Base-by-base conservation (phyloP, 1,140 invertebrate genomes). In the Drosophila malerkotliana region DNA sequence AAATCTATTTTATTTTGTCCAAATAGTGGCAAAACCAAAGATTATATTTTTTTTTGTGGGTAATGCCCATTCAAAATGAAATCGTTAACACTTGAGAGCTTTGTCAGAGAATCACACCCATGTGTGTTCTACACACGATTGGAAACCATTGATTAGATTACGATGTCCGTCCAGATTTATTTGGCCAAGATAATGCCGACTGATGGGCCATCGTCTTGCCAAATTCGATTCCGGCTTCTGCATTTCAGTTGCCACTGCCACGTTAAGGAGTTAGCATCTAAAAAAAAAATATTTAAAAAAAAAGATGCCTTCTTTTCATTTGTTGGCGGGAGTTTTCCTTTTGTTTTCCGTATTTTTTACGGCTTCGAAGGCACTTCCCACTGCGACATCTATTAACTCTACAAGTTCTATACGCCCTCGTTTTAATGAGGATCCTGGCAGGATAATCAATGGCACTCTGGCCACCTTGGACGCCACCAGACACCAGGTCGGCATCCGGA, bases 401-500 rank as follows among this genome's bases (percentile, higher is more conserved):
- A 8, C 41, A 2, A 8, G 5, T 18, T 6, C 41, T 9, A 69
- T 88, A 7, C 76, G 66, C 9, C 21, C 76, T 0, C 60, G 83
- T 12, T 89, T 89, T n/a, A 30, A 32, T 14, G 39, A 8, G 14
- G 84, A 90, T 54, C 69, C 77, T 0, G 77, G 88, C 0, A 64
- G 90, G 4, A 91, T 91, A 10, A 90, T 91, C 34, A 91, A 91
- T 57, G 90, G 90, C 28, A 89, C 90, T 2, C 39, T 58, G 52
- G 90, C 90, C 14, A 47, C 5, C 4, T 41, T 76, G 56, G 80
- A 79, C 41, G 72, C 52, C 4, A 91, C 90, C 3, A 59, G 74
- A 34, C 87, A 91, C 62, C 87, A 91, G 55, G 93, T 88, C n/a
- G 76, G 88, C 14, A 54, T 91, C 0, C 56, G 90, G n/a, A 61